Percentiles rank a stretch among this genome's conserved stretches.
phyloP scores from a whole-genome alignment of 2,888 invertebrate genomes.

The Tipula helvola region DNA sequence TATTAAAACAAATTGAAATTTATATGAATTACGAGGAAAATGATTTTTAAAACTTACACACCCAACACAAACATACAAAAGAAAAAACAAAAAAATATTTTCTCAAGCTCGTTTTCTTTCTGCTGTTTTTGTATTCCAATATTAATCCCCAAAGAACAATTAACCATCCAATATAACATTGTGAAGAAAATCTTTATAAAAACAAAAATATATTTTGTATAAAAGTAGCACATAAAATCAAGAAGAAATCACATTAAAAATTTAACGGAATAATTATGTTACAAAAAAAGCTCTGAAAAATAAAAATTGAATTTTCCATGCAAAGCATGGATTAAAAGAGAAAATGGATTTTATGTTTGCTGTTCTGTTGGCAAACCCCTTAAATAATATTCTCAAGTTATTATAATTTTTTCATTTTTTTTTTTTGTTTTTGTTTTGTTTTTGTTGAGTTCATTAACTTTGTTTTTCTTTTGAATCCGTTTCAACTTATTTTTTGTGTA shows the following conservation, averaged over 20 bases:
- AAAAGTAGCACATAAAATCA: not conserved
- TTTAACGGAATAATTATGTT: not conserved
- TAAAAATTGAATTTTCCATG: not conserved
- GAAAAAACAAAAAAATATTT: not conserved
- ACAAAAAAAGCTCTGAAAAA: not conserved
- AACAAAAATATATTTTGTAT: not conserved
- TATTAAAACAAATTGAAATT: not conserved
- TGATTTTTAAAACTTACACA: not conserved
- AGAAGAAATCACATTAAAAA: not conserved
- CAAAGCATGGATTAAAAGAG: not conserved
- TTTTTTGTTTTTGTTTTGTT: no score
- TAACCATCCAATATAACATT: not conserved
- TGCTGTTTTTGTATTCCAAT: not conserved
- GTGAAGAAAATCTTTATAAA: not conserved
- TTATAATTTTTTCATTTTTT: not conserved
- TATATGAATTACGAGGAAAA: not conserved
- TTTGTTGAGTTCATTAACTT: not conserved
- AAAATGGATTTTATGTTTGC: not conserved
- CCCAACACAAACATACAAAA: not conserved
- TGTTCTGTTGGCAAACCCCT: not conserved
- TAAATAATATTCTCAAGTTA: not conserved
- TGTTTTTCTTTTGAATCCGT: not conserved
- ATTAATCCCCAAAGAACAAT: not conserved
- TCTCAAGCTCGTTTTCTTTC: not conserved
- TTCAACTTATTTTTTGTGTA: not conserved